Evolutionary conservation across 2,888 invertebrate species (phyloP), one percentile per base, ranked within the genome.

Genomic region (Cancer borealis): DNA sequence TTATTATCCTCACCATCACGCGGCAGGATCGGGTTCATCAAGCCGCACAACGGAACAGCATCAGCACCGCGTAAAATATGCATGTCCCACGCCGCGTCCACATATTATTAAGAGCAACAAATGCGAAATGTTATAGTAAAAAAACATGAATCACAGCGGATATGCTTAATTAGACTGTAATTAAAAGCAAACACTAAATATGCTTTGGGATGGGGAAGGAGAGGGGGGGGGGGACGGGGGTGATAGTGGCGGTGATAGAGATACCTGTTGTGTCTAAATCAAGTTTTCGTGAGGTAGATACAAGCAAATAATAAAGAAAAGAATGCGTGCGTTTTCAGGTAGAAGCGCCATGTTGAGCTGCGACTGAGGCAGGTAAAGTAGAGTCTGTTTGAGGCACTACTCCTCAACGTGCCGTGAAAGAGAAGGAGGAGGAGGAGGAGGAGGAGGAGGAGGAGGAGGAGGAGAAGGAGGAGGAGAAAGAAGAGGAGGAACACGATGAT

Each of bases 401-500:
- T 26, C 17, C 17, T 12, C 2, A 30, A 88, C 14, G 54, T 14
- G 8, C 14, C 10, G 54, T 54, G 12, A 2, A 39, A 2, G 39
- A 39, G 39, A 39, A 39, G 39, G 39, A 39, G 30, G 30, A n/a
- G 26, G 87, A n/a, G 30, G 87, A n/a, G n/a, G 87, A 26, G 87
- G 87, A 12, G 26, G 87, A 17, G 87, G 21, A 39, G 12, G 89
- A 45, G 26, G 47, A 12, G 47, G 91, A 73, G 91, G 66, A 30
- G 47, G 73, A 66, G 88, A 3, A 54, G 45, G 92, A 84, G 87
- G 26, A 84, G 47, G 54, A 79, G 84, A 47, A 88, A 89, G 89
- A 93, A 30, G n/a, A 46, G 66, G 91, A 91, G 91, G 45, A 60
- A 60, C 30, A 60, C 10, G 45, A 60, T 46, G 92, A 46, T 39